Conservation (phyloP, 2,797 vertebrate species). For the Helostoma temminkii region DNA sequence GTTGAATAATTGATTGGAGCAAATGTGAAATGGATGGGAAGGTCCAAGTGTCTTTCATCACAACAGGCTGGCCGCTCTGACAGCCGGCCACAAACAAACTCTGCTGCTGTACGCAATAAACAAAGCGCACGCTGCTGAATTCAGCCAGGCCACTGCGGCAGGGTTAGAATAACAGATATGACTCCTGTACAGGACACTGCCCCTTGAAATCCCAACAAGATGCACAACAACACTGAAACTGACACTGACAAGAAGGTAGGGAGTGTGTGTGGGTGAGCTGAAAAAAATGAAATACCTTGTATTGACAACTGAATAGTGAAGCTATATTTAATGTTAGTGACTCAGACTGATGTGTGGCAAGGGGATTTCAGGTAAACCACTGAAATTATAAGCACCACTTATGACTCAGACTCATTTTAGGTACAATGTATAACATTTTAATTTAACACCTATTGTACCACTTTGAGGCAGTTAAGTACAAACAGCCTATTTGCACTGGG, state of each 20-base stretch:
- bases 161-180: slow-evolving; percentile 66
- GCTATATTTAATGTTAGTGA: slow-evolving; percentile 26
- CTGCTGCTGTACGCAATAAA: slow-evolving; percentile 80
- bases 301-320: slow-evolving; percentile 1
- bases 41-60: slow-evolving; percentile 87
- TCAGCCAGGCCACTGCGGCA: slow-evolving; percentile 57
- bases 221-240: slow-evolving; percentile 37
- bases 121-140: slow-evolving; percentile 67
- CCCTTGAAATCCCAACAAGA: slow-evolving; percentile 53
- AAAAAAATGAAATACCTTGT: slow-evolving; percentile 15
- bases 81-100: slow-evolving; percentile 85
- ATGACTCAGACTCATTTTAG: slow-evolving; percentile 13
- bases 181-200: slow-evolving; percentile 44
- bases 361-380: slow-evolving; percentile 10
- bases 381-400: slow-evolving; percentile 2
- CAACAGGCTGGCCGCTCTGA: slow-evolving; percentile 77
- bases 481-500: not conserved
- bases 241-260: slow-evolving; percentile 10
- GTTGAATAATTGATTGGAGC: slow-evolving; percentile 88
- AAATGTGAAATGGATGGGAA: slow-evolving; percentile 88
- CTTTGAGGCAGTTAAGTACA: not conserved
- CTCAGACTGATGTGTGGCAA: slow-evolving; percentile 8
- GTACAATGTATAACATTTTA: not conserved
- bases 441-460: not conserved
- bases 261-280: not conserved